These are phyloP conservation scores for Drosophila anomelani DNA, from an alignment of 2,888 invertebrate species.

Conservation along the genomic window DNA sequence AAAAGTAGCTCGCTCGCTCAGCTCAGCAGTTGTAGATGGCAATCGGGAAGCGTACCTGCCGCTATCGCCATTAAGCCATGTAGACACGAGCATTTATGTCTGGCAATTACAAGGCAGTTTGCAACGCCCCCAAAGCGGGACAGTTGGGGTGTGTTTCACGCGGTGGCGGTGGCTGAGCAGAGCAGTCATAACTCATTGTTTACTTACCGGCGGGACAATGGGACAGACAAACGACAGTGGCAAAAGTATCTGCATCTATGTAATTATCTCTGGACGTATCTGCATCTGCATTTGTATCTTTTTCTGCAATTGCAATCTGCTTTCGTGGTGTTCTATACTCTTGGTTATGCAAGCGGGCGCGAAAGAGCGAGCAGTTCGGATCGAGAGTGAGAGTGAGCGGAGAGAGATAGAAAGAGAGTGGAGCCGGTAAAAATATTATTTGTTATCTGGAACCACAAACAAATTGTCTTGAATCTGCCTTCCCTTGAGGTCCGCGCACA, in stretches of 20 bases:
- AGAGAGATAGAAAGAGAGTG: background rate
- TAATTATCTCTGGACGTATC: constrained; percentile 14
- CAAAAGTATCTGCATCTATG: constrained; percentile 26
- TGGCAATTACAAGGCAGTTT: constrained; percentile 47
- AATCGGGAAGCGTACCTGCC: constrained; percentile 37
- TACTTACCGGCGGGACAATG: constrained; percentile 55
- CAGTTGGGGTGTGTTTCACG: constrained; percentile 1
- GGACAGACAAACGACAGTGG: constrained; percentile 3
- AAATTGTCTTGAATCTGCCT: background rate
- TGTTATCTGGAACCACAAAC: constrained; percentile 36
- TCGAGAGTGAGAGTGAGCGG: constrained; percentile 8
- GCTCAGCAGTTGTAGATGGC: constrained; percentile 32
- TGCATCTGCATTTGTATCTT: constrained; percentile 23
- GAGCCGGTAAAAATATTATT: constrained; percentile 36
- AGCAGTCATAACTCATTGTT: constrained; percentile 52
- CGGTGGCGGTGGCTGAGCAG: constrained; percentile 1
- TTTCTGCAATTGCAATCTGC: constrained; percentile 20
- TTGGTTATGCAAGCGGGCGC: constrained; percentile 59
- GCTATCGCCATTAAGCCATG: constrained; percentile 39
- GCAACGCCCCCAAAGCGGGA: constrained; percentile 45
- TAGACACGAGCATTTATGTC: constrained; percentile 48
- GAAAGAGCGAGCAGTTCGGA: background rate
- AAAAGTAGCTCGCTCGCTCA: background rate
- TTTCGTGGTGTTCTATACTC: constrained; percentile 32
- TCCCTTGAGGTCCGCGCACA: constrained; percentile 10